Evolutionary conservation across 2,113 vertebrate genomes (phyloP).

Genomic region (Macroglossus sobrinus): DNA sequence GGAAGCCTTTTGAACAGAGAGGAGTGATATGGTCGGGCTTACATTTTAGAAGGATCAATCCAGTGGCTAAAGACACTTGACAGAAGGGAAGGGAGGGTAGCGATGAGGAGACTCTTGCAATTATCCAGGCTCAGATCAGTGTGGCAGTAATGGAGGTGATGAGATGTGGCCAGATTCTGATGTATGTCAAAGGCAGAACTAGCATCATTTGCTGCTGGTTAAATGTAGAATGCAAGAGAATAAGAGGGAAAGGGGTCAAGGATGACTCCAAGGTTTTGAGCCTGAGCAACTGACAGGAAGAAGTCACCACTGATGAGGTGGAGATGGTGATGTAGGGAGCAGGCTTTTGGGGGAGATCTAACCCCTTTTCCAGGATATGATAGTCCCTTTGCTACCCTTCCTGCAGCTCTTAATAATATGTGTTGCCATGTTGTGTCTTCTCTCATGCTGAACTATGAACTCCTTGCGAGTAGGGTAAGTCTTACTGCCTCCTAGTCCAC

Average conservation of each 20-base stretch:
- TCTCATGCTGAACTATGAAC: not conserved
- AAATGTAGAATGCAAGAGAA: not conserved
- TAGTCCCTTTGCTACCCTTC: not conserved
- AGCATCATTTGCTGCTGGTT: not conserved
- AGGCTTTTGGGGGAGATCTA: not conserved
- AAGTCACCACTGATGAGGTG: not conserved
- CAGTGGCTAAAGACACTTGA: too few species aligned
- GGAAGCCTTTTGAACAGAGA: not conserved
- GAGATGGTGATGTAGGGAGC: not conserved
- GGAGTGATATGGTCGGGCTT: not conserved
- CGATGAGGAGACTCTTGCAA: not conserved
- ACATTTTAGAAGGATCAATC: not conserved
- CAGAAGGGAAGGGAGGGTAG: not conserved
- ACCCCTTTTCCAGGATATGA: not conserved
- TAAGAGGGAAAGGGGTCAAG: not conserved
- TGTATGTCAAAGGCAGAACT: not conserved
- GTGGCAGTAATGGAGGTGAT: not conserved
- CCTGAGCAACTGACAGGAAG: not conserved
- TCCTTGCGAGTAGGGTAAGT: not conserved
- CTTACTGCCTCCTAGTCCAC: not conserved
- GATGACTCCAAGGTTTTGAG: not conserved
- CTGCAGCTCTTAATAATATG: not conserved
- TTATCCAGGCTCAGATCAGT: not conserved
- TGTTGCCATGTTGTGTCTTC: not conserved
- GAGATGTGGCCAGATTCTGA: not conserved